Conservation (phyloP, 1,140 invertebrate species). For the Capitella teleta region DNA sequence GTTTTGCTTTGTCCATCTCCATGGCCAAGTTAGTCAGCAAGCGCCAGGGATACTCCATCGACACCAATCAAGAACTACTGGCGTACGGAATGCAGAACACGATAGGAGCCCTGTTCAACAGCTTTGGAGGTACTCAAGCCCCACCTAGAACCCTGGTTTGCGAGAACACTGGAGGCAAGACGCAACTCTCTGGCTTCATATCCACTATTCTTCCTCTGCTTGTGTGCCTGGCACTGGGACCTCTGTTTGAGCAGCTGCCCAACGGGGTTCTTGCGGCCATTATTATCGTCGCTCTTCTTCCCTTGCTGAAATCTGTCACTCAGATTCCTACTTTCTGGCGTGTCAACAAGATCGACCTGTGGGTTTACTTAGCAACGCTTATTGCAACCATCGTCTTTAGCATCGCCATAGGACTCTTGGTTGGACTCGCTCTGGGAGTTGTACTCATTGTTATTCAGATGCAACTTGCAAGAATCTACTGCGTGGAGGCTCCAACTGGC, state of each 20-base stretch:
- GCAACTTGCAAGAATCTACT: conserved; percentile 13
- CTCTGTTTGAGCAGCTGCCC: conserved; percentile 38
- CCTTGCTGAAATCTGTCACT: conserved; percentile 24
- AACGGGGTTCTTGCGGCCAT: conserved; percentile 38
- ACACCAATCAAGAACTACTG: conserved; percentile 57
- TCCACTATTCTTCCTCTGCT: conserved; percentile 43
- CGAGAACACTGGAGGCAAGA: conserved; percentile 22
- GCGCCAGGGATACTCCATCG: conserved; percentile 74
- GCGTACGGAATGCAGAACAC: conserved; percentile 21
- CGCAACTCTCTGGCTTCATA: conserved; percentile 24
- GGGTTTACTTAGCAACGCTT: conserved; percentile 35
- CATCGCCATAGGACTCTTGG: conserved; percentile 30
- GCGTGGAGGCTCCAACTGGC: neutral
- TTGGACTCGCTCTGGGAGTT: conserved; percentile 29
- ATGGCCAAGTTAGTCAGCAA: conserved; percentile 84
- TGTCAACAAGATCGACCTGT: conserved; percentile 35
- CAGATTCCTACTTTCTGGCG: conserved; percentile 30
- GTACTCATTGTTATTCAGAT: conserved; percentile 34
- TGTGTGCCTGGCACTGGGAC: conserved; percentile 45
- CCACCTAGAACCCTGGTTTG: conserved; percentile 21
- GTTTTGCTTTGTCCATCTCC: conserved; percentile 81
- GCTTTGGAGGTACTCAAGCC: conserved; percentile 20
- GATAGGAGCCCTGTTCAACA: conserved; percentile 21
- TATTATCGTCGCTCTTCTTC: conserved; percentile 34
- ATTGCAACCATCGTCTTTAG: conserved; percentile 21